Evolutionary conservation across 2,888 invertebrate genomes (phyloP), one percentile per base, ranked within the genome.

Genomic region (Capitulum mitella): DNA sequence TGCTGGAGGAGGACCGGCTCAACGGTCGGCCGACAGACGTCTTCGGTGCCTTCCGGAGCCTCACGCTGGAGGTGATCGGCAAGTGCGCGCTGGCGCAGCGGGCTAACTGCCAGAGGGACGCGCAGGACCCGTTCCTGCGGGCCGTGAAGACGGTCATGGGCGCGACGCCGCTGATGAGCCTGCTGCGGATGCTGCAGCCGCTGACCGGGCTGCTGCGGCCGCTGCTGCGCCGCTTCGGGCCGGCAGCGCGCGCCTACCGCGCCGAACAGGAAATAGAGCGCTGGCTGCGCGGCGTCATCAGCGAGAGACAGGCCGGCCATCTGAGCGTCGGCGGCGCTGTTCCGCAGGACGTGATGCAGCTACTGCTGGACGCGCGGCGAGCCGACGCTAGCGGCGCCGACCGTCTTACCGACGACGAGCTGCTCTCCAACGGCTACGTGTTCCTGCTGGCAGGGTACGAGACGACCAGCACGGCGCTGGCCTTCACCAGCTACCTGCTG

Each of bases 51-150:
- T 54, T 19, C 54, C 54, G 26, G 54, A 22, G 26, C 26, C 54
- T 54, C 26, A 54, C 54, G 54, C 54, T 54, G 54, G 54, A 54
- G 54, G 54, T 54, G 54, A 54, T 54, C 54, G 22, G 54, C 54
- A 19, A 26, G 2, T 2, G 3, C 26, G 54, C 54, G 16, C 26
- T 54, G 54, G 54, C 54, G 26, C 22, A 26, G 54, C 26, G 26
- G 26, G 54, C 26, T 22, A 1, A 26, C 54, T 54, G 54, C 54
- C 54, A 54, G 54, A 22, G 54, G 26, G 54, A 54, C 54, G 3
- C 54, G 26, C 54, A 26, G 3, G 26, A 54, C 54, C 54, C 54
- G 26, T 26, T 54, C 26, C 3, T 54, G 54, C 54, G 8, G 54
- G 26, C 54, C 26, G 54, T 54, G 26, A 26, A 6, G 1, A 26